A percentile compares a stretch with the other conserved stretches of the same genome.
phyloP scores from a whole-genome alignment of 2,797 vertebrate genomes.

The Petrocephalus schoutedeni region DNA sequence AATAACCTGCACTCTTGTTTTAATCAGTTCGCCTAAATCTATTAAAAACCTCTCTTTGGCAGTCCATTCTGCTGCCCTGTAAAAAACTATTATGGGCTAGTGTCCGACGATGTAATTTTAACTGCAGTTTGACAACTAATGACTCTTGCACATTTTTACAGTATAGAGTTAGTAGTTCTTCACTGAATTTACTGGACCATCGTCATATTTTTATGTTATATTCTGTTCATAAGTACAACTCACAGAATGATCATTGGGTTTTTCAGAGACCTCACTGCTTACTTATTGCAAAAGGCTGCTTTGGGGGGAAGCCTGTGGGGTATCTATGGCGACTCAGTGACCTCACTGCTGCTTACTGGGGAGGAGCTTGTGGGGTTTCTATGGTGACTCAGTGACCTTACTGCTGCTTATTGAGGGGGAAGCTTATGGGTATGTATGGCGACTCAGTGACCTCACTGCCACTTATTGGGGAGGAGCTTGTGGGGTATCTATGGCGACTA shows the following conservation, averaged over 20 bases:
- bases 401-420: too few species aligned
- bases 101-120: neutral
- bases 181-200: too few species aligned
- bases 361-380: too few species aligned
- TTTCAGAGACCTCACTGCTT: too few species aligned
- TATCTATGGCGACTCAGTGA: neutral
- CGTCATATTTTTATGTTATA: too few species aligned
- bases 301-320: neutral
- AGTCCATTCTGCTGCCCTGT: neutral
- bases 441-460: neutral
- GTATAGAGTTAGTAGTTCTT: neutral
- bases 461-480: neutral
- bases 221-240: too few species aligned
- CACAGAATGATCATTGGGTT: too few species aligned
- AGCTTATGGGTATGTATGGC: too few species aligned
- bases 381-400: too few species aligned
- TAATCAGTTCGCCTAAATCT: neutral
- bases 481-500: slow-evolving; percentile 12
- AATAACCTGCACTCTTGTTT: neutral
- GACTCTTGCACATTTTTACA: neutral
- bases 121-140: neutral
- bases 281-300: neutral
- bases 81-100: neutral
- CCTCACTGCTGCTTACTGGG: too few species aligned
- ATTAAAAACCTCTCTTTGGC: neutral